These are phyloP conservation scores for Gadus macrocephalus DNA, from an alignment of 2,113 vertebrate genomes.

Conservation along the genomic window DNA sequence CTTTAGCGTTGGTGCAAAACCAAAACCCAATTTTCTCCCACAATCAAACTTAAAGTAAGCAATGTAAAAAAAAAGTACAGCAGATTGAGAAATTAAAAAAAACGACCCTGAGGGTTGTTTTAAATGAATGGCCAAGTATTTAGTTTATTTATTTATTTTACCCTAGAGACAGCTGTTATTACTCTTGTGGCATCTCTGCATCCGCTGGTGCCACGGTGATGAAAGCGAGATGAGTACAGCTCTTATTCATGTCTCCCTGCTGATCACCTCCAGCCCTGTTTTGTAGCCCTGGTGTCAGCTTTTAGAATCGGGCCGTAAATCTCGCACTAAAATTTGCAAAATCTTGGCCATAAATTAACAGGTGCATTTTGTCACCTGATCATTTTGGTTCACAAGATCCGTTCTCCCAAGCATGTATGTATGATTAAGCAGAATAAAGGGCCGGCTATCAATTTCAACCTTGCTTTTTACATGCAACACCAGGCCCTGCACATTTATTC, in stretches of 20 bases:
- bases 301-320: slow-evolving; percentile 14
- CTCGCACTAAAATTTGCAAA: not conserved
- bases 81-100: too few relatives aligned
- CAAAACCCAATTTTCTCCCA: too few relatives aligned
- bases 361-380: slow-evolving; percentile 17
- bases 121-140: slow-evolving; percentile 46
- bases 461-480: too few relatives aligned
- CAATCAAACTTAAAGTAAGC: too few relatives aligned
- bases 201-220: slow-evolving; percentile 42
- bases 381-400: not conserved
- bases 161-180: too few relatives aligned
- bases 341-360: slow-evolving; percentile 29
- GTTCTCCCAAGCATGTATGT: too few relatives aligned
- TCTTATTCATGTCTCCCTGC: slow-evolving; percentile 52
- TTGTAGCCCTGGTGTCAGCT: slow-evolving; percentile 34
- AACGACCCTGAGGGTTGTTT: slow-evolving; percentile 2
- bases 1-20: too few relatives aligned
- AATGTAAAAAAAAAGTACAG: too few relatives aligned
- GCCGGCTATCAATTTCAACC: too few relatives aligned
- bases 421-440: too few relatives aligned
- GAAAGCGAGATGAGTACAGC: slow-evolving; percentile 51
- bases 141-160: too few relatives aligned
- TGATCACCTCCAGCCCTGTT: slow-evolving; percentile 45
- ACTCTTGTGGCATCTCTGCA: slow-evolving; percentile 26
- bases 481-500: too few relatives aligned